These are phyloP conservation scores for Brachypterus glaber DNA, from an alignment of 2,888 invertebrate species.

Conservation along the genomic window DNA sequence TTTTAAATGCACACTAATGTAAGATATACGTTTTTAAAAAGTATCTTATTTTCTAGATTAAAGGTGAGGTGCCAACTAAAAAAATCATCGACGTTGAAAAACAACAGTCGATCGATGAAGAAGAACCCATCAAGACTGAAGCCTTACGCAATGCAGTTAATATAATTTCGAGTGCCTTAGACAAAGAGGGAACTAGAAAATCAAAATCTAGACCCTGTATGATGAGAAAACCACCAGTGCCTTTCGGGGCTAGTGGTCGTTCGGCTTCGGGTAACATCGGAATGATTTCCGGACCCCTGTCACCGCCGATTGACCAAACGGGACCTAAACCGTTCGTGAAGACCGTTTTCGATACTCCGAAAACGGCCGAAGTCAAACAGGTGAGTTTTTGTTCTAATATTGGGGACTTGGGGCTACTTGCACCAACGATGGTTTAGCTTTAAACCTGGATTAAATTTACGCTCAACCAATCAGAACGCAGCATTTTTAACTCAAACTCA, in stretches of 20 bases:
- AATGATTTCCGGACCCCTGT: constrained; percentile 29
- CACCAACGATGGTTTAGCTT: no score
- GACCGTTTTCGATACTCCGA: constrained; percentile 24
- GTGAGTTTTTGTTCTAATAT: no score
- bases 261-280: constrained; percentile 51
- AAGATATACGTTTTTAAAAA: no score
- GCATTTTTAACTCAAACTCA: no score
- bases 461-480: no score
- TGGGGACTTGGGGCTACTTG: no score
- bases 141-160: constrained; percentile 59
- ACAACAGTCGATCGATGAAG: constrained; percentile 24
- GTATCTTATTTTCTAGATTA: no score
- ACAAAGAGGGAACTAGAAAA: constrained; percentile 39
- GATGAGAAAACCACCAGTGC: constrained; percentile 53
- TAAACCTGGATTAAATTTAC: no score
- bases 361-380: constrained; percentile 23
- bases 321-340: constrained; percentile 32
- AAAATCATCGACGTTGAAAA: constrained; percentile 28
- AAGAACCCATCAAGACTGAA: constrained; percentile 25
- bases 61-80: constrained; percentile 24
- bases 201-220: constrained; percentile 41
- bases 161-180: constrained; percentile 58
- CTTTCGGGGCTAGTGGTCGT: constrained; percentile 48
- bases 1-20: no score
- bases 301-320: constrained; percentile 24